phyloP scores from a whole-genome alignment of 2,888 invertebrate species.

The Cosmia trapezina region DNA sequence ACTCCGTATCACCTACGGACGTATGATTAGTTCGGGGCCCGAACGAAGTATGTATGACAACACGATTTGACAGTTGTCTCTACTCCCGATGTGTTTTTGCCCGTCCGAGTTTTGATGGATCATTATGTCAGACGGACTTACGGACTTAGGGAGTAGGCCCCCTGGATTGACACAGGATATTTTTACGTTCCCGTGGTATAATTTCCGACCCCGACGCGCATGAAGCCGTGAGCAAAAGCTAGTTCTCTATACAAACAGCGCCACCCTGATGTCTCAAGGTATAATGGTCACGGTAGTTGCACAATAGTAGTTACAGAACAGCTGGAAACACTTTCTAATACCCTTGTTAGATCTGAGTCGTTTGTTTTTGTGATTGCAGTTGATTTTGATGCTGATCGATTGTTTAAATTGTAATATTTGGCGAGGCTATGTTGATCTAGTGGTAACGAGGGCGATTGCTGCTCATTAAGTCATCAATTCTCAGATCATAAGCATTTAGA shows the following conservation, averaged over 20 bases:
- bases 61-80: no score
- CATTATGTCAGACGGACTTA: no score
- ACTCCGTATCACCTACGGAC: no score
- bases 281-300: conserved; percentile 9
- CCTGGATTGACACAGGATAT: no score
- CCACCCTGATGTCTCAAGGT: background rate
- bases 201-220: background rate
- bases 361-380: conserved; percentile 32
- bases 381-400: conserved; percentile 20
- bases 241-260: background rate
- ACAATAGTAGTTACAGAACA: conserved; percentile 12
- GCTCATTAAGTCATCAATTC: no score
- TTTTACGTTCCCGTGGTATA: background rate
- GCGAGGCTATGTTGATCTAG: background rate
- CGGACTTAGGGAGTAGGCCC: no score
- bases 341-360: conserved; percentile 25
- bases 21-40: no score
- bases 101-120: no score
- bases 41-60: no score
- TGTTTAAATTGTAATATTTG: conserved; percentile 2
- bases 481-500: no score
- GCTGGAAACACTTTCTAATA: conserved; percentile 46
- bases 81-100: no score
- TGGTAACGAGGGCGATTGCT: background rate
- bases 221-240: background rate